Base-by-base conservation (phyloP, 92 coral and sea anemone species). In the Phenganax marumi region DNA sequence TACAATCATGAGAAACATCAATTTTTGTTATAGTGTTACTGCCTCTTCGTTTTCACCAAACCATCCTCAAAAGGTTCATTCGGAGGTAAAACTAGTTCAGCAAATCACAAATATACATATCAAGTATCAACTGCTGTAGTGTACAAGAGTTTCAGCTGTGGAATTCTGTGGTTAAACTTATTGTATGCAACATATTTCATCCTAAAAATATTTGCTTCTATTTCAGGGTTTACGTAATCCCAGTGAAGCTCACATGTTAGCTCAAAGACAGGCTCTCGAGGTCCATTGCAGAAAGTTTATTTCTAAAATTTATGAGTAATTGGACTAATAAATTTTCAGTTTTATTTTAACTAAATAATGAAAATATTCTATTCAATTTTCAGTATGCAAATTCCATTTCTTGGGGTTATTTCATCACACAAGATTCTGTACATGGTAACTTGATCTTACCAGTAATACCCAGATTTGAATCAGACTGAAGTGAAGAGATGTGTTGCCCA, bases 381-480 rank as follows among this genome's bases (percentile, higher is more conserved):
- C 69, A 95, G 98, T 93, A 92, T 84, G 98, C 97, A 13, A 89
- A 95, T 55, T 75, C 92, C 8, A 86, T 92, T 6, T 95, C 98
- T 0, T 90, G 97, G 54, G 98, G 98, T 6, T 90, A 79, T 86
- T 95, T 92, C 69, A 88, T 95, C 63, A 80, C 97, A 26, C 98
- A 95, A 86, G 98, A 95, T 50, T 95, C 98, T 6, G 76, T 90
- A 9, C 87, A 80, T 88, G 98, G 98, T 2, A 95, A 95, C 72
- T 83, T 95, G 24, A 89, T 95, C 52, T 83, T 95, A 0, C 98
- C 98, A 47, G 98, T 95, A 71, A 87, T 95, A 50, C 98, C 98
- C 77, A 86, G 98, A 87, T 85, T 91, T 80, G 98, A 95, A 1
- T 43, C 83, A 6, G 83, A 78, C 73, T 78, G 77, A 72, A n/a